Conservation (phyloP, 2,113 vertebrate genomes). For the Furnarius figulus region DNA sequence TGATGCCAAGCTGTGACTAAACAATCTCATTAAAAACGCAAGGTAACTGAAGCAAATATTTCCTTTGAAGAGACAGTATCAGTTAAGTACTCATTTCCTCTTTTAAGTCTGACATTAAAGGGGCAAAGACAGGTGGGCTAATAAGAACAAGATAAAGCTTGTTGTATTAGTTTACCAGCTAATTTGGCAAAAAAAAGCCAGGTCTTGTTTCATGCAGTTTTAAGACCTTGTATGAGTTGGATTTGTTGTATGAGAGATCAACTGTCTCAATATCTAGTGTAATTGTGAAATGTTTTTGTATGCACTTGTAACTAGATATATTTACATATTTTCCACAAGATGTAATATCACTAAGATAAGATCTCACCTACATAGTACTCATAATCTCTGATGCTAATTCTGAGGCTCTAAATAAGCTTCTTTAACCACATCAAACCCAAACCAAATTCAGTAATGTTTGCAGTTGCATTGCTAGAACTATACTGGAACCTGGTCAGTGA, state of each 20-base stretch:
- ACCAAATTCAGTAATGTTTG: not conserved
- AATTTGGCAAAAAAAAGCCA: slow-evolving; percentile 26
- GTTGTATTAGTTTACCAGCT: slow-evolving; percentile 26
- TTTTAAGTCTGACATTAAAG: slow-evolving; percentile 57
- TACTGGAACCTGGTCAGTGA: not conserved
- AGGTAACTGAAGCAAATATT: slow-evolving; percentile 63
- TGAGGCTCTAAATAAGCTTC: not conserved
- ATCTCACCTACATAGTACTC: slow-evolving; percentile 28
- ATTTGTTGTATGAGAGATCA: slow-evolving; percentile 25
- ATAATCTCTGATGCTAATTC: not conserved
- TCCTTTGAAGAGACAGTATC: slow-evolving; percentile 64
- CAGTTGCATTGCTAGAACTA: not conserved
- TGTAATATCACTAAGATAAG: slow-evolving; percentile 17
- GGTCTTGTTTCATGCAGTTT: slow-evolving; percentile 8
- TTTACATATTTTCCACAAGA: slow-evolving; percentile 48
- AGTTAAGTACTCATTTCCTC: slow-evolving; percentile 62
- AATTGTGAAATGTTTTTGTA: slow-evolving; percentile 41
- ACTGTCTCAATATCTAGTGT: not conserved
- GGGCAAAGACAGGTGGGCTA: slow-evolving; percentile 55
- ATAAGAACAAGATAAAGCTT: slow-evolving; percentile 58
- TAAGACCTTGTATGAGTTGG: slow-evolving; percentile 6
- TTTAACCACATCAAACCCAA: not conserved
- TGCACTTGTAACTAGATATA: slow-evolving; percentile 33
- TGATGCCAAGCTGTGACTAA: slow-evolving; percentile 52
- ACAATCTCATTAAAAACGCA: slow-evolving; percentile 54